Evolutionary conservation across 2,797 vertebrate species (phyloP), one percentile per base, ranked within the genome.

Genomic region (Harpagifer antarcticus): DNA sequence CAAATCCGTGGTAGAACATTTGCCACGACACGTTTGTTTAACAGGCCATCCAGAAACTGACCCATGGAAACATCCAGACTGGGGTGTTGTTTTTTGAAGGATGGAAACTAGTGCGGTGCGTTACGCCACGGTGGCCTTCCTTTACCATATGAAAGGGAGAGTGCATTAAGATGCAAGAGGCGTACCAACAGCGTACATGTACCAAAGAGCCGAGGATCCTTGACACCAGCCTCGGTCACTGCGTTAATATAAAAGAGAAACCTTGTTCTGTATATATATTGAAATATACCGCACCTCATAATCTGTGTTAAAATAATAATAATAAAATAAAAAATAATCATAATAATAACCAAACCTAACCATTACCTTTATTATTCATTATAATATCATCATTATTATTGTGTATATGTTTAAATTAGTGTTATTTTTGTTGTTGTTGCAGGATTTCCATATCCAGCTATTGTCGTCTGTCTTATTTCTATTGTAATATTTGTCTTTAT

Each of bases 91-190:
- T 67, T 72, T 70, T 66, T 44, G 14, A 11, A 54, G 48, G 52
- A 37, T 55, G 67, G 61, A 84, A 83, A 81, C 53, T 74, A 80
- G 58, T 67, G 82, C 81, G 74, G 72, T 55, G 82, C 82, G 81
- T 88, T 89, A 84, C 76, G 85, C 85, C 81, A 81, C 81, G 54
- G 79, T 86, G 83, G 88, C 79, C 81, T 87, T 65, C 61, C 81
- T 87, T 91, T 84, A 86, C 71, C 79, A 78, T 76, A 71, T 84
- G 84, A 90, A 89, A 91, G 72, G 84, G n/a, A 72, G 49, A 57
- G 56, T 23, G 64, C 83, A 88, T 88, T 92, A 86, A 82, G 59
- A 90, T 91, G 86, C 89, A 78, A 63, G 79, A 82, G 48, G 81
- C 88, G 82, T 88, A 57, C 67, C 59, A 72, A 82, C 55, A 86